Base-by-base conservation (phyloP, 2,797 vertebrate species). In the Mycteria americana region DNA sequence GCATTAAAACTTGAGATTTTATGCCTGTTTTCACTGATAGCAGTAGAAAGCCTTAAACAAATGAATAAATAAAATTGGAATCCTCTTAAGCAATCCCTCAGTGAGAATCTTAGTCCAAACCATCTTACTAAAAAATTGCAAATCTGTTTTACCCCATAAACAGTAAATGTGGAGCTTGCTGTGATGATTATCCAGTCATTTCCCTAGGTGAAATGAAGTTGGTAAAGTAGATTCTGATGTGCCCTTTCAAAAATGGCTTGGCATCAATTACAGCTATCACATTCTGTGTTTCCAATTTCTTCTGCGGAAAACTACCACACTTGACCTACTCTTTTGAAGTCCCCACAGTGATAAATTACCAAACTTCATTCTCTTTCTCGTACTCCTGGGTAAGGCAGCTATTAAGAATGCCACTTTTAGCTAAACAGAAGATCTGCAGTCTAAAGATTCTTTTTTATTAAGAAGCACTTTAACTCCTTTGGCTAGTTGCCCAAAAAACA, bases 211-310 rank as follows among this genome's bases (percentile, higher is more conserved):
- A 90, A 84, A 72, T 0, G 0, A 85, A 89, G 70, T 15, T 69
- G 73, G 60, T 46, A 60, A 88, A 96, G 84, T 35, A 95, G 68
- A 89, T 83, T 91, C 75, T 68, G 86, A 79, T 65, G 18, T 76
- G 81, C 54, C 75, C 88, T 91, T 95, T 95, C 65, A 92, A 88
- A 96, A 96, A 86, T 39, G 28, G 30, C 83, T 76, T 56, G 59
- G 75, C 73, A 95, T 76, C 88, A 85, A 50, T 81, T 85, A 59
- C 56, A 90, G 33, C 50, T 46, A 76, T 56, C 85, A 48, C 53
- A 59, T 28, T 28, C 65, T 19, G 37, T 6, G 21, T 22, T 82
- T 65, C 75, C 50, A 72, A 25, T 62, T 89, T 62, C 85, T 95
- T 88, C 76, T 28, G 33, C 7, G 5, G 33, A 94, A 60, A 93